Conservation (phyloP, 2,113 vertebrate genomes). For the Pao palembangensis region DNA sequence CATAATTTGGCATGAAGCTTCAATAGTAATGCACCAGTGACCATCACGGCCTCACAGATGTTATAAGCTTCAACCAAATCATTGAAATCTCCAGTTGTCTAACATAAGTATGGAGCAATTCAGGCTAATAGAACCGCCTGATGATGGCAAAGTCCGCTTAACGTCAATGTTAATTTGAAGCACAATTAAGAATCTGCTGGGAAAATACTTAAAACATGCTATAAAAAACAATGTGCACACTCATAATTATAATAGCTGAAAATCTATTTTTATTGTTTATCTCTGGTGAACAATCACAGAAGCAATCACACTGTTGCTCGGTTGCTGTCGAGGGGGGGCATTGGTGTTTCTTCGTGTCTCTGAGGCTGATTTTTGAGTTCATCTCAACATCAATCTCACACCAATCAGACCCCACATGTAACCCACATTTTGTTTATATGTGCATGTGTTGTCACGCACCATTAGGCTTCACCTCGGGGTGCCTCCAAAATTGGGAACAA, state of each 20-base stretch:
- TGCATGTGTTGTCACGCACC: conserved; percentile 34
- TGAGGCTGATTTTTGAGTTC: conserved; percentile 3
- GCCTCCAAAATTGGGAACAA: conserved; percentile 40
- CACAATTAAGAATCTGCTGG: not conserved
- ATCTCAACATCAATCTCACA: not conserved
- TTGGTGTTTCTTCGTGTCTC: too few species aligned
- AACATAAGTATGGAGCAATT: too few species aligned
- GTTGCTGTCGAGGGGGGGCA: not conserved
- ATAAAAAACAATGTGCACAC: too few species aligned
- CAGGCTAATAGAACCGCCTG: too few species aligned
- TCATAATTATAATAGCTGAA: not conserved
- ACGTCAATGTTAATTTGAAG: too few species aligned
- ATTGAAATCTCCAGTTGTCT: not conserved
- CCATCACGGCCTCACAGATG: too few species aligned
- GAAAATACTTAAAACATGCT: too few species aligned
- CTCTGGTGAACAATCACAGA: too few species aligned
- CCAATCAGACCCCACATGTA: not conserved
- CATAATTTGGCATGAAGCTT: too few species aligned
- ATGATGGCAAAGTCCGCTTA: too few species aligned
- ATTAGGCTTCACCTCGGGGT: conserved; percentile 52
- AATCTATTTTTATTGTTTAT: conserved; percentile 1
- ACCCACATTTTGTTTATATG: conserved; percentile 4
- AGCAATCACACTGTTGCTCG: conserved; percentile 3
- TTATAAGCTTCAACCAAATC: not conserved
- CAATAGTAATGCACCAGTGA: too few species aligned